These are phyloP conservation scores for Crotalus tigris DNA, from an alignment of 2,113 vertebrate genomes.

Conservation along the genomic window DNA sequence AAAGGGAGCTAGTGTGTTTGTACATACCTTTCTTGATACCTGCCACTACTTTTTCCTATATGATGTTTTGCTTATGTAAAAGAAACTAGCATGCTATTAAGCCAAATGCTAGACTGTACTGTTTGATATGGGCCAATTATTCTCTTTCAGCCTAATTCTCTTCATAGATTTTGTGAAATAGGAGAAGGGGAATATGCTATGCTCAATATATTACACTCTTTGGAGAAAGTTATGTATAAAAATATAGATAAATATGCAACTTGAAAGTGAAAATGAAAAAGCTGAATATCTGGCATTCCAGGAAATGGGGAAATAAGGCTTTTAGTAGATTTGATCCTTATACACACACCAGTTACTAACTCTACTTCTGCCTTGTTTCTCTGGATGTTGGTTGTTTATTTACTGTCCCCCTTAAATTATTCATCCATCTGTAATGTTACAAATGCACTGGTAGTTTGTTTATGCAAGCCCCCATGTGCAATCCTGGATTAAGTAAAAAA, in stretches of 20 bases:
- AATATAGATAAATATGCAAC: neutral
- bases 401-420: neutral
- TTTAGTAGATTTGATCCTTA: neutral
- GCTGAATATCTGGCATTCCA: neutral
- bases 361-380: neutral
- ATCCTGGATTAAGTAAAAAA: neutral
- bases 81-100: neutral
- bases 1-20: neutral
- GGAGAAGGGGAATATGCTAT: neutral
- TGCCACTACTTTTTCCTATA: neutral
- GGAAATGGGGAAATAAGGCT: neutral
- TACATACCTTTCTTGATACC: neutral
- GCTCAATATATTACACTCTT: neutral
- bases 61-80: neutral
- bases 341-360: neutral
- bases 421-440: neutral
- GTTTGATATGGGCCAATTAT: neutral
- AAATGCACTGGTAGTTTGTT: neutral
- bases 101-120: neutral
- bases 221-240: neutral
- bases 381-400: neutral
- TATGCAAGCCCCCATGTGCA: neutral
- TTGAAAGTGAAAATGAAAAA: neutral
- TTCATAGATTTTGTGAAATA: neutral
- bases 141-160: neutral